Evolutionary conservation across 1,140 invertebrate species (phyloP).

Genomic region (Plectrocnemia conspersa): DNA sequence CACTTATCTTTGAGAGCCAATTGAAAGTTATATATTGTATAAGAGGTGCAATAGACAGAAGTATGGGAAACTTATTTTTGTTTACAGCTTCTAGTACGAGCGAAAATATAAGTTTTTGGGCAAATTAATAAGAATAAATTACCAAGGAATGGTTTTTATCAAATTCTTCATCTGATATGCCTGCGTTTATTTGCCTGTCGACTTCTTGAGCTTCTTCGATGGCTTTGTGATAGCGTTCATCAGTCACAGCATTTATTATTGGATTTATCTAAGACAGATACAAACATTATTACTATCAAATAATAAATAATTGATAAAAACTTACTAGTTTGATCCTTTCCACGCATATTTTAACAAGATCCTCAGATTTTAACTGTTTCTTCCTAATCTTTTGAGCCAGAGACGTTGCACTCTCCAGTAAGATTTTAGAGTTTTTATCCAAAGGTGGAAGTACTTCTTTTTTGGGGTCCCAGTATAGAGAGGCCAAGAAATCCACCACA

Average conservation of each 20-base stretch:
- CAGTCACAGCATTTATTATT: constrained; percentile 76
- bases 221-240: constrained; percentile 70
- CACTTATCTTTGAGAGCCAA: no score
- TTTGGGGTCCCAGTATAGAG: constrained; percentile 54
- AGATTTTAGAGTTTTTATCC: constrained; percentile 53
- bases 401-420: constrained; percentile 60
- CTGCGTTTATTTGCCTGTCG: constrained; percentile 61
- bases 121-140: constrained; percentile 26
- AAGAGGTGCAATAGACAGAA: no score
- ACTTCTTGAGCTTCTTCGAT: constrained; percentile 68
- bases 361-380: constrained; percentile 59
- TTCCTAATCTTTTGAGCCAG: constrained; percentile 63
- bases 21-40: no score
- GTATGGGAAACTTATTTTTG: no score
- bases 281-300: constrained; percentile 14
- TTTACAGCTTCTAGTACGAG: no score
- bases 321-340: constrained; percentile 71
- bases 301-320: neutral
- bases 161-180: constrained; percentile 55
- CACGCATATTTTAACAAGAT: constrained; percentile 70
- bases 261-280: constrained; percentile 53
- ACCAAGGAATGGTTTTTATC: constrained; percentile 68
- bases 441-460: constrained; percentile 52
- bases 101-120: no score
- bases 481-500: constrained; percentile 44